Conservation (phyloP, 2,888 invertebrate species). For the Dorcus parallelipipedus region DNA sequence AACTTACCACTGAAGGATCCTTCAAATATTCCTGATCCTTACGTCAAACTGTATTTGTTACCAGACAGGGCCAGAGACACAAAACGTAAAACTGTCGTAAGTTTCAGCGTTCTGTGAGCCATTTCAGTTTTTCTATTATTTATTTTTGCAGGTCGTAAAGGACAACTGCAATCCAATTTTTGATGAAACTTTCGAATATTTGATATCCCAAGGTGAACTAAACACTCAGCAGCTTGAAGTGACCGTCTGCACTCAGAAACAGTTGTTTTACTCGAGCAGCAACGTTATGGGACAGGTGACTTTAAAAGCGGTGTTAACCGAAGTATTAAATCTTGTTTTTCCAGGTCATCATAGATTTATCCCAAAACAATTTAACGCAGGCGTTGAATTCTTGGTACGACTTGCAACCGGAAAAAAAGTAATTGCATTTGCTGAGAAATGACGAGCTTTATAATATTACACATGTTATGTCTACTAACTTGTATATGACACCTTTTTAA, state of each 20-base stretch:
- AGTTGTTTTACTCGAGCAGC: slow-evolving; percentile 74
- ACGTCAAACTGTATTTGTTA: slow-evolving; percentile 82
- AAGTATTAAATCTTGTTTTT: slow-evolving; percentile 37
- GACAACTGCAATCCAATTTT: slow-evolving; percentile 89
- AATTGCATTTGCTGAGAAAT: too few species aligned
- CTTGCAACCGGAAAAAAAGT: slow-evolving; percentile 56
- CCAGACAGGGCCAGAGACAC: slow-evolving; percentile 83
- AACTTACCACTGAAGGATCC: slow-evolving; percentile 80
- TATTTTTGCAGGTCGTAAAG: slow-evolving; percentile 60
- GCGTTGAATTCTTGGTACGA: slow-evolving; percentile 73
- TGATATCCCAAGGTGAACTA: slow-evolving; percentile 77
- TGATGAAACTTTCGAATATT: slow-evolving; percentile 89
- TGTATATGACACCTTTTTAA: too few species aligned
- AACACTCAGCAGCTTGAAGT: slow-evolving; percentile 75
- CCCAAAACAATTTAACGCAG: slow-evolving; percentile 64
- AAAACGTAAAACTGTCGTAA: slow-evolving; percentile 79
- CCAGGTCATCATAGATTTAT: slow-evolving; percentile 62
- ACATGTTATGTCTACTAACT: too few species aligned
- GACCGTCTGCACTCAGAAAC: slow-evolving; percentile 85
- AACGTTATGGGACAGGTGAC: slow-evolving; percentile 74
- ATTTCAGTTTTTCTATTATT: slow-evolving; percentile 2
- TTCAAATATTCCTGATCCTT: slow-evolving; percentile 82
- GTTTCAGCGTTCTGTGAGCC: slow-evolving; percentile 25
- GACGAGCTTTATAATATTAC: too few species aligned
- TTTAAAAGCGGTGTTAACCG: not conserved